Base-by-base conservation (phyloP, 2,888 invertebrate species). In the Dichetophora obliterata region DNA sequence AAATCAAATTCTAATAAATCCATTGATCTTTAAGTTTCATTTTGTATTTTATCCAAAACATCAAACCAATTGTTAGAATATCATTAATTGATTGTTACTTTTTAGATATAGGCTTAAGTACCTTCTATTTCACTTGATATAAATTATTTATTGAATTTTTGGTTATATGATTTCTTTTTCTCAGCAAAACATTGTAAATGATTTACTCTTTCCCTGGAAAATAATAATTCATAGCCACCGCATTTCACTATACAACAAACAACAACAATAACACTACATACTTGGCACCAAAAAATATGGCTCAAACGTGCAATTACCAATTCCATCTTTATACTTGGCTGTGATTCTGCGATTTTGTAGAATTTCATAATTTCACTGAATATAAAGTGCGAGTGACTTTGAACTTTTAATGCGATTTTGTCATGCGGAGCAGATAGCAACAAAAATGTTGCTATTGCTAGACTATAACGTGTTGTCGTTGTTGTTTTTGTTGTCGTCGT, bases 311-410 rank as follows among this genome's bases (percentile, higher is more conserved):
- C 68, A 68, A 68, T 68, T 68, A 48, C 68, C 68, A 68, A 68
- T 68, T 68, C 43, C 68, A 68, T 68, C 68, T 37, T 68, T 68
- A 48, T 43, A 43, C 31, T 68, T 68, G 68, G 68, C 68, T 68
- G 48, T 68, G 48, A 22, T 48, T 68, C 43, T 22, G 48, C 43
- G 48, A 22, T 48, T 68, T 19, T 22, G 24, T 43, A n/a, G 68
- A 48, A 68, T 27, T 68, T 68, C 68, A 68, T 68, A 68, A 48
- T 68, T 43, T 68, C 68, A 68, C 43, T 48, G 68, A 37, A 27
- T 50, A 74, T 71, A 76, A 78, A 78, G 78, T 78, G 78, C 78
- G 76, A 81, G 77, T 82, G 81, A 81, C 82, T 82, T 81, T 82
- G 82, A 82, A 82, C 81, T 80, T 76, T 81, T 80, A 74, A 74